Percentiles rank a stretch among this genome's conserved stretches.
Evolutionary conservation across 1,140 invertebrate species (phyloP).

Genomic region (Plectrocnemia conspersa): DNA sequence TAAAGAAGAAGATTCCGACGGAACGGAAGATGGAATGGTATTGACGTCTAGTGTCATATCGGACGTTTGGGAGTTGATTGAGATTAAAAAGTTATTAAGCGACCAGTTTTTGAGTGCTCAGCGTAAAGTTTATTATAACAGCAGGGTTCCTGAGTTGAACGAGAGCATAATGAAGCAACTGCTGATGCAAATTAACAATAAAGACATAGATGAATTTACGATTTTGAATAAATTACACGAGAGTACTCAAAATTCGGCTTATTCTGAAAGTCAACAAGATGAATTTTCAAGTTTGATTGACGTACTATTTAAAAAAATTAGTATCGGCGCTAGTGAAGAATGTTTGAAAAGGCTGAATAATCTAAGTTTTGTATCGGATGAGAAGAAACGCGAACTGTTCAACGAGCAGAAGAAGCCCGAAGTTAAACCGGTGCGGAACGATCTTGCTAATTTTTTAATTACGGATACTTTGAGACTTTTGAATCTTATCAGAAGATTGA

Average conservation of each 20-base stretch:
- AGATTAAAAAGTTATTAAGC: slow-evolving; percentile 18
- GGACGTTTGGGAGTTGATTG: slow-evolving; percentile 26
- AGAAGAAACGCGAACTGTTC: too few relatives aligned
- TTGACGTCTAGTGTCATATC: slow-evolving; percentile 18
- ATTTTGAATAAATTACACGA: slow-evolving; percentile 23
- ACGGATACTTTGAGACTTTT: too few relatives aligned
- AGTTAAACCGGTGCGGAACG: too few relatives aligned
- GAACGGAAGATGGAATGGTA: too few relatives aligned
- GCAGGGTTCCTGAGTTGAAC: slow-evolving; percentile 24
- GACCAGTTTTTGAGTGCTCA: slow-evolving; percentile 19
- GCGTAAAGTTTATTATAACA: slow-evolving; percentile 19
- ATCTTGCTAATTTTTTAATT: too few relatives aligned
- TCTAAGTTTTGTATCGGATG: too few relatives aligned
- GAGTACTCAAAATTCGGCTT: slow-evolving; percentile 4
- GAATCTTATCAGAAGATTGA: too few relatives aligned
- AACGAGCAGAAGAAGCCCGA: too few relatives aligned
- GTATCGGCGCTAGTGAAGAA: slow-evolving; percentile 6
- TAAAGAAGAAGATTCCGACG: slow-evolving; percentile 17
- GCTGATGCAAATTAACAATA: slow-evolving; percentile 4
- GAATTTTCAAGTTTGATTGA: slow-evolving; percentile 18
- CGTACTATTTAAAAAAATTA: slow-evolving; percentile 21
- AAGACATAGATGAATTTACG: slow-evolving; percentile 11
- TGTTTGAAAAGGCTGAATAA: too few relatives aligned
- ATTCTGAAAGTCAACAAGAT: slow-evolving; percentile 10
- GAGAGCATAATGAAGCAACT: slow-evolving; percentile 25